Evolutionary conservation across 2,797 vertebrate genomes (phyloP), one percentile per base, ranked within the genome.

Genomic region (Eulemur rubriventer): DNA sequence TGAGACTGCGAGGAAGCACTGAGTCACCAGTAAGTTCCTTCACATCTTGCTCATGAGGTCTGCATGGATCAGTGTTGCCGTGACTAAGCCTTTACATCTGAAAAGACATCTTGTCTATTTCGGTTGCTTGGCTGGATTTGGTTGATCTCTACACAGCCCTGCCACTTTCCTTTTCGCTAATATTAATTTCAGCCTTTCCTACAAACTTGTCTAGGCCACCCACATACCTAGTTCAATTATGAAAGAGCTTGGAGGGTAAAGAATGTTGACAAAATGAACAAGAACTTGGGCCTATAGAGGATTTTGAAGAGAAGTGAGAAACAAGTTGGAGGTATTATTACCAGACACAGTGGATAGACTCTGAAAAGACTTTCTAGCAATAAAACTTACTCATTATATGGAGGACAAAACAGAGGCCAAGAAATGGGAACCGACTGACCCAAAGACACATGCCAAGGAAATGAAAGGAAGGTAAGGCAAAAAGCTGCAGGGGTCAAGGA

Each of bases 11-110:
- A 78, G 67, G 76, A 95, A 67, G 82, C 20, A 10, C 59, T 55
- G 67, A 85, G 30, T 92, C 78, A 95, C 46, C 48, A 30, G 13
- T 2, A 76, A 41, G n/a, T 22, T 83, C 81, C 65, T 73, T 89
- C 48, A 14, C 35, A 69, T 89, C 89, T 70, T 76, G 46, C 48
- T 90, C 61, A 24, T 0, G 41, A 87, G 46, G 82, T 52, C 70
- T 87, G 79, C 13, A n/a, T 28, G 63, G 78, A 63, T 48, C 95
- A 69, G 38, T 20, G 50, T 55, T 14, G 43, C 89, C 17, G 20
- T 85, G 82, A 67, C 85, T 86, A 91, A 96, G 95, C 70, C 89
- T 94, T 79, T 75, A 8, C 50, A 93, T 83, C 72, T 79, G 72
- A 82, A 92, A 93, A 88, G 82, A 85, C 26, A 89, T 33, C 85